Percentiles rank a stretch among this genome's conserved stretches.
Evolutionary conservation across 2,797 vertebrate genomes (phyloP).

Genomic region (Cirrhinus molitorella): DNA sequence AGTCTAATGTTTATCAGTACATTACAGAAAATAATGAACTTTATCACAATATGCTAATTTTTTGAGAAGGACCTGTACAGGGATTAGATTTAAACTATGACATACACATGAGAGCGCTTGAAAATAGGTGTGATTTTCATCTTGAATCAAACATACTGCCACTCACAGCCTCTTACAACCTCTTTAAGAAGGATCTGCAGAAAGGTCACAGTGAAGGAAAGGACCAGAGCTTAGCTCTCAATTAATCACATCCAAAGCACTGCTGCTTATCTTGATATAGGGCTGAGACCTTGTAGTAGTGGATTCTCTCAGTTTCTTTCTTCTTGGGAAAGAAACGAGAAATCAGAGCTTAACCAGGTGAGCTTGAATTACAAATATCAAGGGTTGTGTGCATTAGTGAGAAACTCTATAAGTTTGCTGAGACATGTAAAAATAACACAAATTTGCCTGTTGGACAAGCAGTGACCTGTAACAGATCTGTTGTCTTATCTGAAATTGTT

Average conservation of each 20-base stretch:
- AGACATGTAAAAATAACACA: constrained; percentile 17
- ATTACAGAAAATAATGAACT: too few relatives aligned
- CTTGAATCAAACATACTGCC: constrained; percentile 67
- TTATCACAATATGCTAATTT: too few relatives aligned
- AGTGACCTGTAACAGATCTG: constrained; percentile 16
- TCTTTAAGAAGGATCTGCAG: constrained; percentile 57
- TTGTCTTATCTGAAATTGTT: constrained; percentile 9
- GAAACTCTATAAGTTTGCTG: constrained; percentile 14
- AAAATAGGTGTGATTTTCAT: constrained; percentile 65
- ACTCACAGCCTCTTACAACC: constrained; percentile 61
- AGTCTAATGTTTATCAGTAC: too few relatives aligned
- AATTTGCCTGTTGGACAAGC: constrained; percentile 37
- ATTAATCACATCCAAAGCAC: constrained; percentile 68
- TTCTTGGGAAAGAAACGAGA: constrained; percentile 31
- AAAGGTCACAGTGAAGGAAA: constrained; percentile 30
- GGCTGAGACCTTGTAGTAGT: constrained; percentile 36
- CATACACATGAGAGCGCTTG: constrained; percentile 72
- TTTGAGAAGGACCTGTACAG: too few relatives aligned
- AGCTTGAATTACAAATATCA: constrained; percentile 32
- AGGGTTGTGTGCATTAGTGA: background rate
- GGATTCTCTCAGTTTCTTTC: constrained; percentile 65
- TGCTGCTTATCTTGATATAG: constrained; percentile 43
- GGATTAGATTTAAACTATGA: constrained; percentile 63
- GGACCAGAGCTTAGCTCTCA: constrained; percentile 61
- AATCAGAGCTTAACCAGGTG: constrained; percentile 37